phyloP scores from a whole-genome alignment of 2,888 invertebrate species.

The Aproaerema taeniolella region DNA sequence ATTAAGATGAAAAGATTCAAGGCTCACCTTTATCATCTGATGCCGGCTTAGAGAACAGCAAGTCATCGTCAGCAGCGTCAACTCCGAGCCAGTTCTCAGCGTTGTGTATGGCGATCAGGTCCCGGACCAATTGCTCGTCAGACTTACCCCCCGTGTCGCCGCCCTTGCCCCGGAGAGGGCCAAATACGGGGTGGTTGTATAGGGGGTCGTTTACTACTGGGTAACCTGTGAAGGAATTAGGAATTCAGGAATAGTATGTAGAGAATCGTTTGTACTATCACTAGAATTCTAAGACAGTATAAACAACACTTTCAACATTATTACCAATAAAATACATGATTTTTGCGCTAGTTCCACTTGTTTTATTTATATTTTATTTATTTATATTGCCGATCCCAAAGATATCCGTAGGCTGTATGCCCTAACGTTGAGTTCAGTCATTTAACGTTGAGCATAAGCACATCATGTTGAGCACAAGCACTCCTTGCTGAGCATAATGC shows the following conservation, averaged over 20 bases:
- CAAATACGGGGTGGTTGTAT: slow-evolving; percentile 97
- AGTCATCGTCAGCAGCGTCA: slow-evolving; percentile 91
- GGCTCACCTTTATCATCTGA: slow-evolving; percentile 81
- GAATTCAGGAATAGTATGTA: too few species aligned
- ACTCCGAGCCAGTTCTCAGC: slow-evolving; percentile 96
- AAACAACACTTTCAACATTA: background rate
- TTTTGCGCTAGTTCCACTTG: too few species aligned
- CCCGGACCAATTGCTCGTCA: slow-evolving; percentile 91
- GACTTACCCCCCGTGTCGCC: slow-evolving; percentile 93
- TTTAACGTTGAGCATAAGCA: too few species aligned
- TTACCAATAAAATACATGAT: too few species aligned
- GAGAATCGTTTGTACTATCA: too few species aligned
- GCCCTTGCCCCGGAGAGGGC: slow-evolving; percentile 92
- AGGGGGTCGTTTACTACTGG: slow-evolving; percentile 98
- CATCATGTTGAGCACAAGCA: too few species aligned
- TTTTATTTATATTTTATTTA: too few species aligned
- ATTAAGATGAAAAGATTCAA: too few species aligned
- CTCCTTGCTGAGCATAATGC: too few species aligned
- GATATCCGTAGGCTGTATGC: too few species aligned
- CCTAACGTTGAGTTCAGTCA: too few species aligned
- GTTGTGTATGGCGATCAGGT: slow-evolving; percentile 94
- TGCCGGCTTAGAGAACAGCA: slow-evolving; percentile 87
- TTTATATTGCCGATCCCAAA: too few species aligned
- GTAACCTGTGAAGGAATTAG: slow-evolving; percentile 82
- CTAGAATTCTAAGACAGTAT: background rate